Evolutionary conservation across 2,797 vertebrate genomes (phyloP).

Genomic region (Lemur catta): DNA sequence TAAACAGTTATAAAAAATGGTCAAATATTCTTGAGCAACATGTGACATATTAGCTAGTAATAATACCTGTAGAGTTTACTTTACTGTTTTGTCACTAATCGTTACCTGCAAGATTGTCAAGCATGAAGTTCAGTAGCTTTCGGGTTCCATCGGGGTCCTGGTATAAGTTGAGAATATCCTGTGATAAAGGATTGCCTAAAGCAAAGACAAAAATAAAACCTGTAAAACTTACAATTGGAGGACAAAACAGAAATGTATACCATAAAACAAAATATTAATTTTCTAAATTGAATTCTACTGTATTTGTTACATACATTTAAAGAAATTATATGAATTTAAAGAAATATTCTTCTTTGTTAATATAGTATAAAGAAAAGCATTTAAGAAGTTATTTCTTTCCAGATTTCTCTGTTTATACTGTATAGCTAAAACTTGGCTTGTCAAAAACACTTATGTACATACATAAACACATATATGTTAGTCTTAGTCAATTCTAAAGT

Average conservation of each 20-base stretch:
- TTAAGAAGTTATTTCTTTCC: not conserved
- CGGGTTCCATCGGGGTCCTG: slow-evolving; percentile 98
- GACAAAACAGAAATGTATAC: not conserved
- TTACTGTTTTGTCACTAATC: slow-evolving; percentile 40
- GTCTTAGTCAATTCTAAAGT: slow-evolving; percentile 18
- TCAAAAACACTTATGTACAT: not conserved
- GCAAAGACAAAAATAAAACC: slow-evolving; percentile 74
- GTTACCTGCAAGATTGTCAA: slow-evolving; percentile 99
- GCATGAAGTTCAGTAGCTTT: slow-evolving; percentile 99
- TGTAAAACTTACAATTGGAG: slow-evolving; percentile 6
- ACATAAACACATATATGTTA: not conserved
- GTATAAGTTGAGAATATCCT: slow-evolving; percentile 98
- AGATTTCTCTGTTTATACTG: slow-evolving; percentile 2
- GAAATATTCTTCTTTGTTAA: not conserved
- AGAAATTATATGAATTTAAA: slow-evolving; percentile 4
- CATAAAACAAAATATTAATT: not conserved
- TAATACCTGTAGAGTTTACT: not conserved
- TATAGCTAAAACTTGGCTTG: not conserved
- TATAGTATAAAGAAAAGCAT: not conserved
- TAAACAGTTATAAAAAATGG: slow-evolving; percentile 1
- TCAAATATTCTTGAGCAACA: not conserved
- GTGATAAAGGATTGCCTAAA: slow-evolving; percentile 98
- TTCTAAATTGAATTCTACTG: slow-evolving; percentile 12
- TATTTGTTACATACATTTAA: not conserved
- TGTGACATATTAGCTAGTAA: not conserved